Base-by-base conservation (phyloP, 1,140 invertebrate species). In the Cyrtorhinus lividipennis region DNA sequence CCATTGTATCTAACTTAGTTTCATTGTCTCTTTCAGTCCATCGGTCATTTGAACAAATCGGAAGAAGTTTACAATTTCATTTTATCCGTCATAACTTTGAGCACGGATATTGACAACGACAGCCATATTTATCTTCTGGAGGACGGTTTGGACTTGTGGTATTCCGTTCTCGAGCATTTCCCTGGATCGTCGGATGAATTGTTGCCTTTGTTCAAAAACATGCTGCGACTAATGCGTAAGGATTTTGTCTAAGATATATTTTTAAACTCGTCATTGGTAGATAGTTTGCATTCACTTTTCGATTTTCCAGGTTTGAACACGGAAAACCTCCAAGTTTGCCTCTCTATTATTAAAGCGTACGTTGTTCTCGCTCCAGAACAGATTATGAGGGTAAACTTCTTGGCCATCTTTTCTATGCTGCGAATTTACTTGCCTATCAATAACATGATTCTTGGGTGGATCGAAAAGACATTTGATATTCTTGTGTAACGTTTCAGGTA, bases 91-190 rank as follows among this genome's bases (percentile, higher is more conserved):
- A 85, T 98, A 62, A 79, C 82, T 67, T 75, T 89, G 64, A 85
- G 86, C 64, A 92, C 90, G 1, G 87, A 93, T 71, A 76, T 88
- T 0, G 81, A 81, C 62, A 82, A 91, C 72, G 81, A 83, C 38
- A 84, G 83, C 15, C 86, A 92, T 72, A 83, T 95, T 44, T 95
- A 95, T 75, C 78, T 95, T 46, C 74, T 94, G 66, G 92, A 96
- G 74, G 93, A 98, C 75, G 92, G 90, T 0, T 77, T 97, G 27
- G 86, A 91, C 68, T 78, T 98, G 59, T 96, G 93, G 92, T 76
- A 86, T 58, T 83, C 85, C 2, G 80, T 92, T 13, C 74, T 98
- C 59, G 84, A 92, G 71, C 87, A 89, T 70, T 79, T 85, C 1
- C 77, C 84, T 0, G 70, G 72, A 0, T 73, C 82, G 30, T 80